Base-by-base conservation (phyloP, 2,797 vertebrate species). In the Pampus argenteus region DNA sequence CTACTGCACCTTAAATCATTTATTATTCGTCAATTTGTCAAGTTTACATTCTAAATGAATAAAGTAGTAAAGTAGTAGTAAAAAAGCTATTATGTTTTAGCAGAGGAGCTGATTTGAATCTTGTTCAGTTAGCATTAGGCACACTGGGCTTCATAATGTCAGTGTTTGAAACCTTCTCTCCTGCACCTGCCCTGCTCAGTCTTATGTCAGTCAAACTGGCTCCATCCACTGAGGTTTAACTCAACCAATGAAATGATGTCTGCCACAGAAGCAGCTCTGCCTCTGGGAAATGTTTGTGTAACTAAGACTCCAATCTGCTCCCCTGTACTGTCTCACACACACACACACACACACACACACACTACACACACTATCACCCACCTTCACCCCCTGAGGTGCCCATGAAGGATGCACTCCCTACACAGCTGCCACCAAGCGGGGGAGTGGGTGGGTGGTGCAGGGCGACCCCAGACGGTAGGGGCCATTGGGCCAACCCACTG, bases 351-450 rank as follows among this genome's bases (percentile, higher is more conserved):
- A 44, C 36, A 34, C 11, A 56, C 34, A 42, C 71, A 55, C 67
- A 65, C 62, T 20, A 72, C 71, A 61, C 76, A 76, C 62, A 36
- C 66, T 52, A 62, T 82, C 74, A 66, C 69, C 78, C 74, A 72
- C 50, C 73, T 71, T 25, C 58, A 42, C 73, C 72, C 60, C 84
- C 79, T 70, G 83, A 67, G 22, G 83, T 61, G 81, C 60, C 55
- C 22, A 66, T 82, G 70, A 84, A 86, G 76, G 71, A 76, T 81
- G 72, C 71, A 67, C 80, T 78, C 76, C 68, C 64, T 38, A 51
- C 74, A 78, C 87, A 92, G 84, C 90, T 90, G 83, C 83, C 75
- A 80, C 73, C 17, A 31, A 71, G 80, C 55, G 15, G 72, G 68
- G 55, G 78, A 78, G 73, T 34, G 22, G 60, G 66, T 76, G 66